Evolutionary conservation across 1,140 invertebrate species (phyloP).

Genomic region (Acromyrmex echinatior): DNA sequence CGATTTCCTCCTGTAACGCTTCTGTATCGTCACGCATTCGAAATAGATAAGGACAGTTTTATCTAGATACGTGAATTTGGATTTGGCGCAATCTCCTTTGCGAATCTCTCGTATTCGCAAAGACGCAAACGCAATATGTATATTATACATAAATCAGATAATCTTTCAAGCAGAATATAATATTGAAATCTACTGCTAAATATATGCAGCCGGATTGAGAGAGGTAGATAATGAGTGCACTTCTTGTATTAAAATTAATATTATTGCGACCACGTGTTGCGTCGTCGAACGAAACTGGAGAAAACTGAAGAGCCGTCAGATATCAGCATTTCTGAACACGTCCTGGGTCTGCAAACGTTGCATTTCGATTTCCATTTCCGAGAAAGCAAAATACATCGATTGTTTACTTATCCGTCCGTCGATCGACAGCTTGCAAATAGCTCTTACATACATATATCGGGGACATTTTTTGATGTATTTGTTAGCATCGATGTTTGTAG

Average conservation of each 20-base stretch:
- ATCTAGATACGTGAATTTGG: slow-evolving; percentile 58
- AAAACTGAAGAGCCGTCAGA: slow-evolving; percentile 3
- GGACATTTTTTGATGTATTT: slow-evolving; percentile 40
- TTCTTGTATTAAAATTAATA: slow-evolving; percentile 4
- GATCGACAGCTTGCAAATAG: slow-evolving; percentile 32
- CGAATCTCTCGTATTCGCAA: slow-evolving; percentile 1
- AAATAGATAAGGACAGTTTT: slow-evolving; percentile 64
- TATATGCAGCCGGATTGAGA: background rate
- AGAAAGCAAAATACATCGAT: slow-evolving; percentile 28
- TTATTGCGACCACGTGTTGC: slow-evolving; percentile 30
- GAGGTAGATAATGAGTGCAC: background rate
- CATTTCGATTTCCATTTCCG: slow-evolving; percentile 36
- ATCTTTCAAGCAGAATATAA: background rate
- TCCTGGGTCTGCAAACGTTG: slow-evolving; percentile 23
- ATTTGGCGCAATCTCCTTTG: slow-evolving; percentile 23
- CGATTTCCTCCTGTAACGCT: slow-evolving; percentile 12
- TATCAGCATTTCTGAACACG: slow-evolving; percentile 36
- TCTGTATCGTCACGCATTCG: slow-evolving; percentile 38
- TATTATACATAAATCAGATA: background rate
- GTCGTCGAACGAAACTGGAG: background rate
- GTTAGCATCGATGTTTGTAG: slow-evolving; percentile 1
- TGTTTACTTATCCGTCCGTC: slow-evolving; percentile 38
- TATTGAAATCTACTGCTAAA: background rate
- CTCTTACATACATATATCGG: background rate
- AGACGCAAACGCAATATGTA: background rate